A percentile compares a stretch with the other conserved stretches of the same genome.
Conservation (phyloP, 2,113 vertebrate genomes). For the Zosterops borbonicus region DNA sequence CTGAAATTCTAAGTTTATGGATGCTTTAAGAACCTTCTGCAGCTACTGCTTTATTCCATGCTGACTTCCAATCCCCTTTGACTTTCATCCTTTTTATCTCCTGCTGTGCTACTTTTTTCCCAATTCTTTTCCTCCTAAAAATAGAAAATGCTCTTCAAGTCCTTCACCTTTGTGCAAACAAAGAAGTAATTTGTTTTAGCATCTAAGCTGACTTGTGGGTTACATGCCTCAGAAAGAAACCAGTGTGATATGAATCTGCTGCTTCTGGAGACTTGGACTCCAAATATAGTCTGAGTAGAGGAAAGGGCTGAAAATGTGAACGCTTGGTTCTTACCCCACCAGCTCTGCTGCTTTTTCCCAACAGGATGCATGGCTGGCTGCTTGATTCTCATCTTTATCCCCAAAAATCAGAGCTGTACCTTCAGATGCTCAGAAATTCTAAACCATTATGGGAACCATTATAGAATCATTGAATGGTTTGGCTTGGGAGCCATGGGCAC, state of each 20-base stretch:
- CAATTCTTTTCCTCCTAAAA: not conserved
- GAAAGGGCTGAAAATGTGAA: not conserved
- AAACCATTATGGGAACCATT: not conserved
- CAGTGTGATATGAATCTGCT: not conserved
- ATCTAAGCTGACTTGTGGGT: conserved; percentile 3
- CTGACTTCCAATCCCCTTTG: not conserved
- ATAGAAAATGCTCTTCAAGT: not conserved
- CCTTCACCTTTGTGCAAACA: conserved; percentile 30
- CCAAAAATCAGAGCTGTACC: not conserved
- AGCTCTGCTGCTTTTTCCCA: not conserved
- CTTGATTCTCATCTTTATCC: not conserved
- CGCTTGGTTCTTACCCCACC: not conserved
- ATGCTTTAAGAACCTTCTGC: not conserved
- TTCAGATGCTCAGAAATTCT: not conserved
- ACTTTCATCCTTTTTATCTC: not conserved
- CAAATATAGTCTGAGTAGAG: not conserved
- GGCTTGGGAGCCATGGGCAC: not conserved
- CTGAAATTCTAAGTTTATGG: not conserved
- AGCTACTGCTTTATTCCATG: not conserved
- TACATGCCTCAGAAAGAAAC: not conserved
- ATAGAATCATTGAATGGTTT: not conserved
- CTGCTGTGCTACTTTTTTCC: not conserved
- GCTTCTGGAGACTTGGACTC: not conserved
- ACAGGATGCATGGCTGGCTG: not conserved
- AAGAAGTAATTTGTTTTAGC: conserved; percentile 21